Percentiles rank a stretch among this genome's conserved stretches.
Evolutionary conservation across 2,113 vertebrate genomes (phyloP).

Genomic region (Sorex araneus): DNA sequence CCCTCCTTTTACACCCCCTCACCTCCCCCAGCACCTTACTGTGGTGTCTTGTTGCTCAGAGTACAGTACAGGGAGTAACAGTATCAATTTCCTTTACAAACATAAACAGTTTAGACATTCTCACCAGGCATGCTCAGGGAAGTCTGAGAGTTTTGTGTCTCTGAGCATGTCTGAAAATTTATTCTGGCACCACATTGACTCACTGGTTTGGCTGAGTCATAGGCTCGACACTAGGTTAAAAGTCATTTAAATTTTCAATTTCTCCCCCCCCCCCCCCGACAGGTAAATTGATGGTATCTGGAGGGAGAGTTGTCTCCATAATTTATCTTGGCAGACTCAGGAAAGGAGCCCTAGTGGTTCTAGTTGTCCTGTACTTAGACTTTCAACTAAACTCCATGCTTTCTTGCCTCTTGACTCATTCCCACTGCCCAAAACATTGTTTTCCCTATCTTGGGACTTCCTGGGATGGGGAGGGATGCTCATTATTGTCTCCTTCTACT

Average conservation of each 20-base stretch:
- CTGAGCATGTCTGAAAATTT: background rate
- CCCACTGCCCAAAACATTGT: background rate
- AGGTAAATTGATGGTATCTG: background rate
- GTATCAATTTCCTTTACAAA: background rate
- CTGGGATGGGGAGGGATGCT: background rate
- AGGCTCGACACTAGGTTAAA: background rate
- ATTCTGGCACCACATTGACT: background rate
- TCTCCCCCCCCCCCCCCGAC: background rate
- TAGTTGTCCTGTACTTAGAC: background rate
- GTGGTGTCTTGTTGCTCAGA: background rate
- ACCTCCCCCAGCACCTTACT: background rate
- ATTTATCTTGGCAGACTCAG: background rate
- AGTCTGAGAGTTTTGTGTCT: background rate
- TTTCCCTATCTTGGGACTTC: background rate
- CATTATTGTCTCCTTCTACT: background rate
- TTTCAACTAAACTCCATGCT: background rate
- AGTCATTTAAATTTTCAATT: slow-evolving; percentile 17
- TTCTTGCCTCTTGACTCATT: background rate
- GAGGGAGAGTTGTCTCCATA: background rate
- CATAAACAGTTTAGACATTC: background rate
- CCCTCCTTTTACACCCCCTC: background rate
- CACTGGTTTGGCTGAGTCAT: background rate
- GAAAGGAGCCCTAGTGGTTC: background rate
- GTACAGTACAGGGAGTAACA: background rate
- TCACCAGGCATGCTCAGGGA: background rate